Evolutionary conservation across 2,888 invertebrate genomes (phyloP).

Genomic region (Drosophila mimica): DNA sequence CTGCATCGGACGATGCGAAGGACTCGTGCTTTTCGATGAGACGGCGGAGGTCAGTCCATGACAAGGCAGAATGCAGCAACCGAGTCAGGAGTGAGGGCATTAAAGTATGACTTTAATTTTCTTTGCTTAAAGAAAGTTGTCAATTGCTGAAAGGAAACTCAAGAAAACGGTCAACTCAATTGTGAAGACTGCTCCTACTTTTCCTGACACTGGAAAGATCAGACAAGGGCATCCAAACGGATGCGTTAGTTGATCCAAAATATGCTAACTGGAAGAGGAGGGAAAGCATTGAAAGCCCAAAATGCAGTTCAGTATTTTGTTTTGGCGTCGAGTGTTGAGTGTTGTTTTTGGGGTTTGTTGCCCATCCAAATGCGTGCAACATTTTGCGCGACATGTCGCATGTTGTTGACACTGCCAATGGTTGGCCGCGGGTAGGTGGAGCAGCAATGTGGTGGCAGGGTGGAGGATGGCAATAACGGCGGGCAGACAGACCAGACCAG

Average conservation of each 20-base stretch:
- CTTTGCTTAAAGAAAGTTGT: background rate
- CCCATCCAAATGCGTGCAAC: conserved; percentile 49
- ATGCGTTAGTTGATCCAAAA: background rate
- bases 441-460: background rate
- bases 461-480: background rate
- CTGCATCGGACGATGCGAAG: conserved; percentile 46
- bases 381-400: conserved; percentile 69
- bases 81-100: background rate
- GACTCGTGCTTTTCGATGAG: background rate
- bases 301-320: conserved; percentile 12
- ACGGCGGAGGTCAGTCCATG: background rate
- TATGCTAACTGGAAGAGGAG: background rate
- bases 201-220: too few relatives aligned
- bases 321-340: background rate
- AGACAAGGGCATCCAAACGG: background rate
- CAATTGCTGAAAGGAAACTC: background rate
- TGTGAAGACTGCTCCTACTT: background rate
- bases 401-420: conserved; percentile 73
- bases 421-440: conserved; percentile 15
- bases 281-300: conserved; percentile 40
- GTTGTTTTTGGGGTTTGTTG: conserved; percentile 6
- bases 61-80: background rate
- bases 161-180: too few relatives aligned
- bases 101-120: background rate
- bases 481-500: conserved; percentile 21